A percentile compares a stretch with the other conserved stretches of the same genome.
These are phyloP conservation scores for Lamellibrachia satsuma DNA, from an alignment of 2,888 invertebrate genomes.

Conservation along the genomic window DNA sequence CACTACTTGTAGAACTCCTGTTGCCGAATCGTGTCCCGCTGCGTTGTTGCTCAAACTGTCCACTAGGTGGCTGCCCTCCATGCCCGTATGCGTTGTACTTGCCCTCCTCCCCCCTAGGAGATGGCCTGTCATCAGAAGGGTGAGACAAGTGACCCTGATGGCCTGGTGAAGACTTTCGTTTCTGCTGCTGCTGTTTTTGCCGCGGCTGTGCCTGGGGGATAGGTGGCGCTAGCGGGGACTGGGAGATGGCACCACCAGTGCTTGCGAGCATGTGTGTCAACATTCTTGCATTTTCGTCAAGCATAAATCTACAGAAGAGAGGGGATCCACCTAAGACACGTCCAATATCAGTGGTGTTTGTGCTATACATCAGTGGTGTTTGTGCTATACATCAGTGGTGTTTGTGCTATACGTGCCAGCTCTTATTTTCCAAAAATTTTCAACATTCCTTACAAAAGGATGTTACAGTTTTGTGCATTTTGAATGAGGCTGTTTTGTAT, in stretches of 20 bases:
- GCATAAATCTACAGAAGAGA: constrained; percentile 17
- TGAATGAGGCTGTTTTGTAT: too few species aligned
- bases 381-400: too few species aligned
- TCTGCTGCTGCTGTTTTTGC: constrained; percentile 1
- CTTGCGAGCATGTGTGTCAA: neutral
- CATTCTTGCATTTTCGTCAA: constrained; percentile 17
- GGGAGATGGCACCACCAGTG: neutral
- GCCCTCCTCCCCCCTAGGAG: neutral
- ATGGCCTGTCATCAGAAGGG: neutral
- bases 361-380: too few species aligned
- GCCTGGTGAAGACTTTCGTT: neutral
- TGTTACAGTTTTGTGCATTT: too few species aligned
- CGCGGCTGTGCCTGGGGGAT: neutral
- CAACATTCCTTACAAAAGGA: too few species aligned
- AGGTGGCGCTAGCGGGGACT: constrained; percentile 3
- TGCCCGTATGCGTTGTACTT: neutral
- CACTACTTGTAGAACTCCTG: neutral
- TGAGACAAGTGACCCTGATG: neutral
- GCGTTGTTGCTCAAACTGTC: neutral
- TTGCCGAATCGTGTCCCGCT: neutral
- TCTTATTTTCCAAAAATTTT: too few species aligned
- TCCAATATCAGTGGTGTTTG: neutral
- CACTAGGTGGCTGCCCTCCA: neutral
- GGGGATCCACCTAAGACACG: neutral
- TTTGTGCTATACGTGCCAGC: too few species aligned